Conservation (phyloP, 2,113 vertebrate species). For the Ardeotis arabs region DNA sequence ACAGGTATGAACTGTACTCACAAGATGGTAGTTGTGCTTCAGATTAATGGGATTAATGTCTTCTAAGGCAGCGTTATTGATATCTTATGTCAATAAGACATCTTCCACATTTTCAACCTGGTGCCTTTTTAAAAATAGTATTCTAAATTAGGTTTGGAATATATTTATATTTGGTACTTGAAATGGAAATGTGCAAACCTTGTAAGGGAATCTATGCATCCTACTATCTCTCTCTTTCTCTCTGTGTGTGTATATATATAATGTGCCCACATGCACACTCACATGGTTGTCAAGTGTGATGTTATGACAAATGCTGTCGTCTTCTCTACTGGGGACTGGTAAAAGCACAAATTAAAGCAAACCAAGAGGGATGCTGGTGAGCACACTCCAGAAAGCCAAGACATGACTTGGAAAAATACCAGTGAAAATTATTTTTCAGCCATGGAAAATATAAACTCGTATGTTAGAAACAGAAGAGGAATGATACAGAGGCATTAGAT, state of each 20-base stretch:
- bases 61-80: neutral
- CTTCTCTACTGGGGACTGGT: neutral
- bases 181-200: neutral
- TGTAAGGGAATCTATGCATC: neutral
- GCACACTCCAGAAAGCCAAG: neutral
- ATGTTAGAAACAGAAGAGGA: neutral
- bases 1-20: neutral
- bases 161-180: neutral
- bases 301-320: neutral
- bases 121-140: neutral
- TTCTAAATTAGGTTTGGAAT: neutral
- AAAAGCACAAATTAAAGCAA: neutral
- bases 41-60: neutral
- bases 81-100: neutral
- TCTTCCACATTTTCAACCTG: neutral
- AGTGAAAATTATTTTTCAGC: neutral
- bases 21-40: neutral
- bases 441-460: neutral
- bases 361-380: neutral
- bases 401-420: neutral
- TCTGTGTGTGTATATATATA: neutral
- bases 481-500: neutral
- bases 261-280: rapidly evolving
- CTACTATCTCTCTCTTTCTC: neutral
- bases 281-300: neutral